Base-by-base conservation (phyloP, 1,140 invertebrate species). In the Drosophila nigromelanica region DNA sequence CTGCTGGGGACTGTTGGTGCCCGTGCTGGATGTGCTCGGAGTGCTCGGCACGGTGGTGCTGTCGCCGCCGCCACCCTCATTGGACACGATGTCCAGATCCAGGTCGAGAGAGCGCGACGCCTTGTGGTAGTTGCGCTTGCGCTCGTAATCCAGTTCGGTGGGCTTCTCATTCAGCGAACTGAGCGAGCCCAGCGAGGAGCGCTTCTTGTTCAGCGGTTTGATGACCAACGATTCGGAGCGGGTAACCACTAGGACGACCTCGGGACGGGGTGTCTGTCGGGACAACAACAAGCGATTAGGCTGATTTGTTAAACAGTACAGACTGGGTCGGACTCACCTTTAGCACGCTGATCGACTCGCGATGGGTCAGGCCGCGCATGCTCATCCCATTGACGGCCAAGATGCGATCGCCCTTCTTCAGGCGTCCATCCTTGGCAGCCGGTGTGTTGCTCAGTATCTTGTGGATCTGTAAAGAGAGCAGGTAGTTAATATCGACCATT, bases 341-440 rank as follows among this genome's bases (percentile, higher is more conserved):
- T 1, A 98, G 93, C 67, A 98, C 95, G 72, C 95, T 94, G 55
- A 98, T 94, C 63, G 97, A 97, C 90, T 98, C 96, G 12, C 95
- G 93, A 90, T 98, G 97, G 27, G 96, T 97, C 15, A 98, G 92
- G 54, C 96, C 96, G 61, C 95, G 94, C 92, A 97, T 96, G 70
- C 94, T 94, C 85, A 94, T 94, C n/a, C 96, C 96, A 92, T 98
- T 98, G 73, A 98, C 97, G 39, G 97, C 97, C 39, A 97, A 92
- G 10, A 98, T 95, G 81, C 97, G 94, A 83, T 98, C 97, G 12
- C 97, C 97, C 86, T 96, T 95, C 91, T 96, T 95, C n/a, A 98
- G 93, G 54, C 95, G 93, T 3, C 97, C 97, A 91, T 98, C 97
- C 81, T 95, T 95, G 80, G 97, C 96, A 8, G 97, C 97, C 61